Evolutionary conservation across 2,888 invertebrate species (phyloP), one percentile per base, ranked within the genome.

Genomic region (Danaus chrysippus): DNA sequence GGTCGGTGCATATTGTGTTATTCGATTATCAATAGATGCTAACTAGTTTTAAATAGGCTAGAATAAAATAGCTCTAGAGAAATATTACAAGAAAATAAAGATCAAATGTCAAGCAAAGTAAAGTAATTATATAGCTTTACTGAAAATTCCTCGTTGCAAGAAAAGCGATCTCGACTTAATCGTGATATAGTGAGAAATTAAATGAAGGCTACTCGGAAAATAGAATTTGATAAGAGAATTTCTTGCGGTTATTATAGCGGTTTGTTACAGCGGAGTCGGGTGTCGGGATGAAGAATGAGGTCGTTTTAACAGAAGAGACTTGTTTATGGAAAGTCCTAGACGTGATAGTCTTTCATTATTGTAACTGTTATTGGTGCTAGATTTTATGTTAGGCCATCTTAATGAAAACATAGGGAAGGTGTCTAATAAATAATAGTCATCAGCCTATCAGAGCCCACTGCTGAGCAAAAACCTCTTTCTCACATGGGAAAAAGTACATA

Each of bases 241-340:
- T 42, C 23, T 10, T 54, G 13, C 42, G 61, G 58, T 54, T 56
- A 43, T 54, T 41, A 62, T 57, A 58, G 23, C 0, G 23, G 61
- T 11, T 62, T 58, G 46, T 54, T 61, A 43, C 46, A 23, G 19
- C 15, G 19, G 23, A 46, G n/a, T 34, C 57, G 42, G 23, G 44
- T 42, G 19, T 41, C 12, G 43, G 17, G 6, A 17, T 15, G 13
- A 15, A 46, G 46, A 49, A 17, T 49, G 49, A 10, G 10, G n/a
- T 49, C 10, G 17, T 49, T 49, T 17, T 49, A 17, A 17, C 17
- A 0, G 49, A 49, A 49, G 15, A 49, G 15, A 13, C n/a, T 10
- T 10, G 17, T 46, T 17, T 49, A 49, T 49, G 10, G 23, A 34
- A 34, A 34, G 23, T 34, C 23, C 23, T 34, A 8, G 23, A 2